Percentiles rank a stretch among this genome's conserved stretches.
phyloP scores from a whole-genome alignment of 2,797 vertebrate genomes.

The Rhabdomys pumilio region DNA sequence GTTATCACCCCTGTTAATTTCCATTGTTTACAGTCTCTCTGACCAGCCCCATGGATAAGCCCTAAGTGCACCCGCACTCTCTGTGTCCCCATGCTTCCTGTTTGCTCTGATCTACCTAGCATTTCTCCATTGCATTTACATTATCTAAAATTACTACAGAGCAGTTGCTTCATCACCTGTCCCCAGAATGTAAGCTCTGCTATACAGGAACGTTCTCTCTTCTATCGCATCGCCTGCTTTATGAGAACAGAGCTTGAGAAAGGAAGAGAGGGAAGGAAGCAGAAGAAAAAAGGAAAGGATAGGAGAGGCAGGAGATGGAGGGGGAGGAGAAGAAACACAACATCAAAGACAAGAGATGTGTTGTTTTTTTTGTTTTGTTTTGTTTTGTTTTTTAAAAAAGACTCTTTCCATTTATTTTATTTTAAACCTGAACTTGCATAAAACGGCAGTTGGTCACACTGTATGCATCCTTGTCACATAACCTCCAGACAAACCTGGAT shows the following conservation, averaged over 20 bases:
- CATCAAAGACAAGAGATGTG: conserved; percentile 31
- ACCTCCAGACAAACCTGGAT: not conserved
- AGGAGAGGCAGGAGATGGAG: rapidly evolving
- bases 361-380: not conserved
- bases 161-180: not conserved
- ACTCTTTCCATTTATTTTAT: conserved; percentile 66
- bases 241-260: not conserved
- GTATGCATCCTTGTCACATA: not conserved
- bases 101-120: not conserved
- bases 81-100: not conserved
- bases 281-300: too few relatives aligned
- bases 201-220: not conserved
- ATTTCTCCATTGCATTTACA: not conserved
- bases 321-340: rapidly evolving
- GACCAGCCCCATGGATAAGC: not conserved
- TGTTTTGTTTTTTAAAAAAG: conserved; percentile 61
- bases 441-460: conserved; percentile 41
- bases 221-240: not conserved
- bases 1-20: not conserved
- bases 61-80: not conserved
- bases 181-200: not conserved
- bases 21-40: not conserved
- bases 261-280: too few relatives aligned
- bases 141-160: not conserved
- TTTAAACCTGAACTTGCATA: conserved; percentile 69